Evolutionary conservation across 2,888 invertebrate genomes (phyloP), one percentile per base, ranked within the genome.

Genomic region (Chrysina gloriosa): DNA sequence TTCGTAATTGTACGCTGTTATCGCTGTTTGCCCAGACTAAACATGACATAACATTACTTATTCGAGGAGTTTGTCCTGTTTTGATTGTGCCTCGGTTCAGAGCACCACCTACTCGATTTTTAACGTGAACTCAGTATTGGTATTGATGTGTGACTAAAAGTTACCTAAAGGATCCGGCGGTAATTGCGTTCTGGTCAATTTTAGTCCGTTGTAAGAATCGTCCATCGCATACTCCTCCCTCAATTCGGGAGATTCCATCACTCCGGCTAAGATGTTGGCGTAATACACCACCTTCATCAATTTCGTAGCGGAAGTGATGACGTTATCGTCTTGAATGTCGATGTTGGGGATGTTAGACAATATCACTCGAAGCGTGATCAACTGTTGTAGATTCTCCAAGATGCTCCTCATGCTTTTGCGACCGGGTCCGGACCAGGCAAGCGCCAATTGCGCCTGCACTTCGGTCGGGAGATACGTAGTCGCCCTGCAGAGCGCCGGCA

Each of bases 201-300:
- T 82, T 1, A 77, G 76, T 4, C 78, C 75, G 29, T 79, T 74
- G 71, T 78, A 78, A 0, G 80, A 77, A 56, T 79, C 79, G 75
- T 89, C 88, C 70, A 80, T 82, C 7, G 78, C 74, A 1, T 88
- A 86, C 71, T 89, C 89, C 68, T 89, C 89, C 2, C 88, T 81
- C 14, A 89, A 81, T 5, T 87, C 87, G 25, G 89, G 87, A 0
- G 89, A 83, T 77, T 94, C 94, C 81, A 92, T 83, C 65, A 88
- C 88, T 1, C 97, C 96, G 1, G 95, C 95, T 73, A 95, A 79
- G 81, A 97, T 91, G 80, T 92, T 95, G 9, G 96, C 95, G 83
- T 94, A 96, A 81, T 92, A 95, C 31, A 94, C 86, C 80, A 91
- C 91, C 86, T 95, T 96, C 89, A 97, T 91, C 56, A 96, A 89